Evolutionary conservation across 2,113 vertebrate species (phyloP), one percentile per base, ranked within the genome.

Genomic region (Sceloporus undulatus): DNA sequence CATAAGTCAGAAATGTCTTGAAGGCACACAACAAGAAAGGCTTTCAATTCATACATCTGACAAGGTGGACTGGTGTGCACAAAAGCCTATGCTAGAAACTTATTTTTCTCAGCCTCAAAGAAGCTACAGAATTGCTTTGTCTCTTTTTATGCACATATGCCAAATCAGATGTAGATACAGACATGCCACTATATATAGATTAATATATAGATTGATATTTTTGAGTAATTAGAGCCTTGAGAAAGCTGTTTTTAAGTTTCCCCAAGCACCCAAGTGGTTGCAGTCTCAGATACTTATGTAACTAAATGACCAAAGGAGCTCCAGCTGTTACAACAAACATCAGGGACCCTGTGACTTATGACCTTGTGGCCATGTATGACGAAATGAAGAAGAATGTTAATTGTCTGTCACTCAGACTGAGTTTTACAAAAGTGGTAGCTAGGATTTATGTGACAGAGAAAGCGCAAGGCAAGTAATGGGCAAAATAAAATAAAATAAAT

Each of bases 301-400:
- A 71, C 40, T 66, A 79, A 21, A 71, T 40, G 77, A 56, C n/a
- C 10, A 7, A 56, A 4, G n/a, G 8, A 56, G 18, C 77, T 86
- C 66, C 25, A n/a, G 56, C 62, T 78, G 42, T 77, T n/a, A 86
- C 77, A 86, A 70, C 65, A 87, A 80, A 80, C 40, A 80, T 38
- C 48, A 70, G 34, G 68, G 48, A 54, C 68, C 23, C 10, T 87
- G 85, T 40, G 48, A 80, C 52, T 87, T 87, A 59, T 80, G 77
- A 87, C 85, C 66, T 87, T 87, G 85, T 59, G 48, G 42, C 34
- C 34, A 34, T 9, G 25, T 34, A 80, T 80, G 78, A 73, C 66
- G 56, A 80, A 52, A 27, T 87, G 34, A 71, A 80, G 38, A 79
- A 78, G 75, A 86, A 68, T 79, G 48, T 73, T 48, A 71, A 16